phyloP scores from a whole-genome alignment of 1,140 invertebrate genomes.

The Samia ricini region DNA sequence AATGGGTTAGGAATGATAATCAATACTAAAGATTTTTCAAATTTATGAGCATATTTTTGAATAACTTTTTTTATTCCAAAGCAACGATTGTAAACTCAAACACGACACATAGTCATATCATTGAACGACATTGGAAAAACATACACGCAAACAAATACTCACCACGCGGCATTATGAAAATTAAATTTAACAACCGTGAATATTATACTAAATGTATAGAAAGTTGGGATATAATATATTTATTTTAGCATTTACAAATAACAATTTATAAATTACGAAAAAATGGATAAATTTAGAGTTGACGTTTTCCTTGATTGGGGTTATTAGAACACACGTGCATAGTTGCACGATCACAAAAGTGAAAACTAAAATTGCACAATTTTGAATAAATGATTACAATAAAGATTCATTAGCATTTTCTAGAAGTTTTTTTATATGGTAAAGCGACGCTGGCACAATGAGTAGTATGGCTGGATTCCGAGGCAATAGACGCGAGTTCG shows the following conservation, averaged over 20 bases:
- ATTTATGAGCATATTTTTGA: background rate
- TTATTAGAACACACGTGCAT: no score
- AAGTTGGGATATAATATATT: background rate
- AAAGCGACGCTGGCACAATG: no score
- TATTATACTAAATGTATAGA: background rate
- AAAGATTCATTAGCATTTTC: no score
- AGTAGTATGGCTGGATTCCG: no score
- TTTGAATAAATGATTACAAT: no score
- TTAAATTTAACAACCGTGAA: conserved; percentile 3
- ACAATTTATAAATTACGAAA: conserved; percentile 25
- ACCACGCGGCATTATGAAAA: conserved; percentile 64
- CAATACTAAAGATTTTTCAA: conserved; percentile 9
- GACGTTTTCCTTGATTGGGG: conserved; percentile 45
- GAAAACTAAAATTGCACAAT: no score
- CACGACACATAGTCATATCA: conserved; percentile 62
- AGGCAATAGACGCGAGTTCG: no score
- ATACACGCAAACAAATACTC: conserved; percentile 34
- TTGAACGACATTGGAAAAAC: conserved; percentile 58
- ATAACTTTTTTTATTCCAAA: background rate
- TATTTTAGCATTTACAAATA: conserved; percentile 12
- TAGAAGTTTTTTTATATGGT: no score
- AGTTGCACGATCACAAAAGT: no score
- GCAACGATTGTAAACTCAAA: conserved; percentile 16
- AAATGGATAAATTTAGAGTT: conserved; percentile 66
- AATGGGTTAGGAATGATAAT: conserved; percentile 37